Percentiles rank a stretch among this genome's conserved stretches.
Conservation (phyloP, 2,113 vertebrate genomes). For the Zootoca vivipara region DNA sequence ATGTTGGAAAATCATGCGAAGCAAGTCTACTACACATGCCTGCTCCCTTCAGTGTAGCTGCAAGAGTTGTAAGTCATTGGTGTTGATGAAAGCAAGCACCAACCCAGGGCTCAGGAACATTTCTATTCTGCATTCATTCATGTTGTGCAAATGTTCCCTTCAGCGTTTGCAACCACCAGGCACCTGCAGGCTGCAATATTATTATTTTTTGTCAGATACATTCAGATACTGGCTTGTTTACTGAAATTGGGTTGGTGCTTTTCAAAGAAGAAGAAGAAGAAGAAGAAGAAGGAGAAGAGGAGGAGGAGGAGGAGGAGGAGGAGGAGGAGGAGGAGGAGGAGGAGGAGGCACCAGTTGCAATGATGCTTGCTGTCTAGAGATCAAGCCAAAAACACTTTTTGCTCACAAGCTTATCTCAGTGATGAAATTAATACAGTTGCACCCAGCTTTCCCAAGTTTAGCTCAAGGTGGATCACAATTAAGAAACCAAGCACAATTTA, state of each 20-base stretch:
- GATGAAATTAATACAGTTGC: background rate
- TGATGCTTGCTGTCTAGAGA: background rate
- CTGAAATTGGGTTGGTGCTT: background rate
- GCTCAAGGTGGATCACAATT: background rate
- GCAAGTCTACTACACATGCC: background rate
- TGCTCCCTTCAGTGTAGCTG: background rate
- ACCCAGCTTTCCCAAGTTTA: background rate
- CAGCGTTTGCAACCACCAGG: background rate
- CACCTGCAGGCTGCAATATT: background rate
- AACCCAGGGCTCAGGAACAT: background rate
- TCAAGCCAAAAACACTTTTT: background rate
- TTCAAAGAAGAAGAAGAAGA: no score
- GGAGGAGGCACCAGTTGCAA: background rate
- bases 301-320: no score
- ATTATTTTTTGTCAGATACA: background rate
- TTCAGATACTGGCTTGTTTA: constrained; percentile 27
- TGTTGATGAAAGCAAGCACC: background rate
- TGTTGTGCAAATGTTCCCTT: background rate
- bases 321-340: no score
- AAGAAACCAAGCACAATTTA: background rate
- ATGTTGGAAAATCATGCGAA: background rate
- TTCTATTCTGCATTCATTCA: background rate
- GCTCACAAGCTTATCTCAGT: background rate
- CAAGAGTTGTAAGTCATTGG: background rate
- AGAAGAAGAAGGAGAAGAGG: no score